Percentiles rank a stretch among this genome's conserved stretches.
Evolutionary conservation across 2,113 vertebrate species (phyloP).

Genomic region (Anser cygnoides): DNA sequence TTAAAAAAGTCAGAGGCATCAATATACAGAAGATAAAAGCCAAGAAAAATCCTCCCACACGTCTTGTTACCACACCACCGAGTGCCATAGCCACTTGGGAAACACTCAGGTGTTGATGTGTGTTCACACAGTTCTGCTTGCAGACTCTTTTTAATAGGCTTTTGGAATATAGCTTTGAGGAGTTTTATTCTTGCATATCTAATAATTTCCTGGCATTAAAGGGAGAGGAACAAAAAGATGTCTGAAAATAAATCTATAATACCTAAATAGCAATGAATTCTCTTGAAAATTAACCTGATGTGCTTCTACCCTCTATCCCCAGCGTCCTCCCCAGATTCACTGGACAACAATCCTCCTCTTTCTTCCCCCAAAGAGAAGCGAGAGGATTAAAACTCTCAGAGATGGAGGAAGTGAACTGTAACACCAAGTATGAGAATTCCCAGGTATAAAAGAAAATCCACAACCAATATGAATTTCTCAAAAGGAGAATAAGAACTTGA

Average conservation of each 20-base stretch:
- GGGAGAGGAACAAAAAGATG: background rate
- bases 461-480: background rate
- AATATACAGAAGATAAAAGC: slow-evolving; percentile 9
- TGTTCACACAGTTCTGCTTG: slow-evolving; percentile 28
- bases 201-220: slow-evolving; percentile 31
- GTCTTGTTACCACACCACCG: slow-evolving; percentile 44
- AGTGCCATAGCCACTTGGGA: background rate
- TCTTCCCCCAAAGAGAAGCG: background rate
- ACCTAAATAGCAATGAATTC: slow-evolving; percentile 5
- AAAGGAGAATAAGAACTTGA: background rate
- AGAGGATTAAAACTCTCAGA: background rate
- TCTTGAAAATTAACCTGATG: slow-evolving; percentile 51
- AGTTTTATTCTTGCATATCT: slow-evolving; percentile 40
- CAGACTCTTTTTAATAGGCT: slow-evolving; percentile 33
- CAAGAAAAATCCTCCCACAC: slow-evolving; percentile 37
- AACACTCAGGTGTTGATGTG: slow-evolving; percentile 29
- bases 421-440: background rate
- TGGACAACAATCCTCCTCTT: background rate
- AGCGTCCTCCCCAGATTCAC: background rate
- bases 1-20: slow-evolving; percentile 41
- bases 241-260: slow-evolving; percentile 25
- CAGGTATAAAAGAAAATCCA: background rate
- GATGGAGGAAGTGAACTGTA: background rate
- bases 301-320: background rate
- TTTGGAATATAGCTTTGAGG: slow-evolving; percentile 23